A percentile compares a stretch with the other conserved stretches of the same genome.
These are phyloP conservation scores for Drosophila lini DNA, from an alignment of 1,140 invertebrate species.

Conservation along the genomic window DNA sequence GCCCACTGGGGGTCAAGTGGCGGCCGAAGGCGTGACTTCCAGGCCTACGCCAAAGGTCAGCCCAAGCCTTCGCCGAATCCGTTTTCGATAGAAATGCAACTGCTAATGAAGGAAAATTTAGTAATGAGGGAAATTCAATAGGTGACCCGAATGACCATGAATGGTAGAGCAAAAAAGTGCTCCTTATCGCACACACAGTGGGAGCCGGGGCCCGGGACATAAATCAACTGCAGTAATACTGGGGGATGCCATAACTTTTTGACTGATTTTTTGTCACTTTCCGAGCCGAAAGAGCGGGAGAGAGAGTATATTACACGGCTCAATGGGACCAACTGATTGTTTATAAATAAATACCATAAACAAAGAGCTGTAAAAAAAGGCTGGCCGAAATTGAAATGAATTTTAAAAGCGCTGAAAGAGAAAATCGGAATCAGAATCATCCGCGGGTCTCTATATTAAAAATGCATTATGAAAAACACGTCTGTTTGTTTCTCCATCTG, in stretches of 20 bases:
- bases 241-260: conserved; percentile 23
- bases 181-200: background rate
- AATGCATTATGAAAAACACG: conserved; percentile 76
- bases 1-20: conserved; percentile 9
- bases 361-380: conserved; percentile 40
- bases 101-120: background rate
- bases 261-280: conserved; percentile 31
- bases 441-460: conserved; percentile 60
- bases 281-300: background rate
- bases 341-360: conserved; percentile 66
- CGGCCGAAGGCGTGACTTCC: conserved; percentile 5
- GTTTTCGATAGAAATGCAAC: background rate
- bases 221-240: conserved; percentile 39
- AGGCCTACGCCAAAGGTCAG: conserved; percentile 43
- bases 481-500: conserved; percentile 61
- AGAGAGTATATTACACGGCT: conserved; percentile 43
- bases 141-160: background rate
- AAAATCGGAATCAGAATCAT: conserved; percentile 38
- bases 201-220: background rate
- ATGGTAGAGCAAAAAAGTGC: background rate
- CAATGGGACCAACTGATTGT: conserved; percentile 68
- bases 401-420: conserved; percentile 39
- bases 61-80: background rate
- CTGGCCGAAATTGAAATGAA: conserved; percentile 39
- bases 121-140: background rate